Percentiles rank a stretch among this genome's conserved stretches.
Evolutionary conservation across 1,140 invertebrate genomes (phyloP).

Genomic region (Drosophila tropicalis): DNA sequence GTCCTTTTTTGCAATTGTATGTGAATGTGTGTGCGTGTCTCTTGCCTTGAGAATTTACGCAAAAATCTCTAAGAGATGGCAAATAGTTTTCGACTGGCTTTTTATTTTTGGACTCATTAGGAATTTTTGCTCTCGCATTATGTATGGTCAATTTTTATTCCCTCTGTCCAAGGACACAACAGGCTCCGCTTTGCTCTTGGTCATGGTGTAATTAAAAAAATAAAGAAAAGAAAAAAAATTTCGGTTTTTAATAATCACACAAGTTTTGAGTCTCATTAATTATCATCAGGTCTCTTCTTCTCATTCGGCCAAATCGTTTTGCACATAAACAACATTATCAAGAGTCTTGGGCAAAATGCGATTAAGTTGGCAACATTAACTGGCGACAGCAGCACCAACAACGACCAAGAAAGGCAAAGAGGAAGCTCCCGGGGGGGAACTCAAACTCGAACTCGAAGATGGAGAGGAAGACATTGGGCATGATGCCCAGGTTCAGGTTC

Average conservation of each 20-base stretch:
- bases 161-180: conserved; percentile 52
- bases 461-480: background rate
- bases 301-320: conserved; percentile 64
- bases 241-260: conserved; percentile 73
- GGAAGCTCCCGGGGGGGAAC: background rate
- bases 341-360: conserved; percentile 68
- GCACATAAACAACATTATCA: conserved; percentile 79
- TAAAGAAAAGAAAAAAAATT: background rate
- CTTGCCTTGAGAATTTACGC: conserved; percentile 70
- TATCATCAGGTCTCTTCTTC: conserved; percentile 34
- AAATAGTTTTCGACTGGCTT: conserved; percentile 23
- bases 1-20: background rate
- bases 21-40: conserved; percentile 9
- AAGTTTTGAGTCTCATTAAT: conserved; percentile 62
- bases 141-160: background rate
- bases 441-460: background rate
- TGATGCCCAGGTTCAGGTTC: conserved; percentile 28
- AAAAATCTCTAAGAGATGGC: conserved; percentile 52
- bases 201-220: conserved; percentile 63
- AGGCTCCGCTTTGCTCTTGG: background rate
- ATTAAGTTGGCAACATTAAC: conserved; percentile 80
- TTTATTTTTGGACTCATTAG: conserved; percentile 67
- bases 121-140: conserved; percentile 22
- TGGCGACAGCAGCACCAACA: conserved; percentile 50
- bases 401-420: background rate